Conservation (phyloP, 1,140 invertebrate species). For the Cyclina sinensis region DNA sequence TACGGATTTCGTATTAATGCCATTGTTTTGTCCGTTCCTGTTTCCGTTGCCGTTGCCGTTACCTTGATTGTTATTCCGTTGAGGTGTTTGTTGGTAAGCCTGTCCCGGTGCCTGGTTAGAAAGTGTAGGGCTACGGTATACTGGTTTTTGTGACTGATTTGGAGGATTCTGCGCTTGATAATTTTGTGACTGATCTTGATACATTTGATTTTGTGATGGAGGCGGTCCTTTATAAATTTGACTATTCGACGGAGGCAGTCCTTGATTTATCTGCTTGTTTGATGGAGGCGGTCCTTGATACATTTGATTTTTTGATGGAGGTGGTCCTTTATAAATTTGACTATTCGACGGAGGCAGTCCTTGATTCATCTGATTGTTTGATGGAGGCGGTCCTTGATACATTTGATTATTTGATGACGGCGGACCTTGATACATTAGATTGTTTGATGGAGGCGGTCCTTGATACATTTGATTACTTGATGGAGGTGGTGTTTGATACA, state of each 20-base stretch:
- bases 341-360: background rate
- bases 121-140: background rate
- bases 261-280: background rate
- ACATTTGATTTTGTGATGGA: background rate
- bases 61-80: background rate
- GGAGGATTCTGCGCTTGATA: background rate
- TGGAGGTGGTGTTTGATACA: background rate
- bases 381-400: background rate
- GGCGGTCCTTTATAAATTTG: background rate
- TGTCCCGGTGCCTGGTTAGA: background rate
- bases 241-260: background rate
- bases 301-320: background rate
- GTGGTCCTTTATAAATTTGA: background rate
- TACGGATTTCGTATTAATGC: background rate
- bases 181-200: background rate
- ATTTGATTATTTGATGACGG: conserved; percentile 4
- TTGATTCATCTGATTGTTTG: background rate
- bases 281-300: background rate
- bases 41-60: background rate
- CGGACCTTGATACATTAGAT: background rate
- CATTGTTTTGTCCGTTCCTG: background rate
- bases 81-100: background rate
- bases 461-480: background rate
- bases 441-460: background rate
- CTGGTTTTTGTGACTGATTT: background rate